Evolutionary conservation across 2,888 invertebrate genomes (phyloP).

Genomic region (Yponomeuta malinellus): DNA sequence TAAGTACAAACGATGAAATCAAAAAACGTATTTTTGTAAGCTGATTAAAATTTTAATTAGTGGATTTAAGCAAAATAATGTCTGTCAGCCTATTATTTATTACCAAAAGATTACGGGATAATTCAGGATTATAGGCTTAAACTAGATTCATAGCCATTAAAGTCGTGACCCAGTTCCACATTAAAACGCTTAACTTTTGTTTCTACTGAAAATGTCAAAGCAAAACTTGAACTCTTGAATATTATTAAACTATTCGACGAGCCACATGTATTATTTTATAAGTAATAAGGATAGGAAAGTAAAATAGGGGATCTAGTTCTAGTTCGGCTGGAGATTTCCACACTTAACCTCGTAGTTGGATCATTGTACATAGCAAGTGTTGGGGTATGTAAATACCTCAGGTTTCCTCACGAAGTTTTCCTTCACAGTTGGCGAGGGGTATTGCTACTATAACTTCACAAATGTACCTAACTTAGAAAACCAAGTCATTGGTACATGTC

Average conservation of each 20-base stretch:
- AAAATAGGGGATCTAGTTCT: neutral
- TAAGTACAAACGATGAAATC: neutral
- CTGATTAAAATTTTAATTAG: constrained; percentile 11
- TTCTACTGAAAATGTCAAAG: neutral
- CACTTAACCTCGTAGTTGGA: too few species aligned
- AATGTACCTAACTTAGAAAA: too few species aligned
- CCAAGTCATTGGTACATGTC: too few species aligned
- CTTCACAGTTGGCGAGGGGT: too few species aligned
- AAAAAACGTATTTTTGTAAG: neutral
- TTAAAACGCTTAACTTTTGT: constrained; percentile 11
- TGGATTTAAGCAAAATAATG: constrained; percentile 18
- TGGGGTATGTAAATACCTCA: too few species aligned
- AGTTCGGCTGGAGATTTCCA: too few species aligned
- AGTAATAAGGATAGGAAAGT: neutral
- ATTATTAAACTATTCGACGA: neutral
- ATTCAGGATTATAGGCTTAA: constrained; percentile 11
- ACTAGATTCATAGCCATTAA: constrained; percentile 11
- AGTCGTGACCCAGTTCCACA: constrained; percentile 11
- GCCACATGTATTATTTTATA: neutral
- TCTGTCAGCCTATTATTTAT: constrained; percentile 13
- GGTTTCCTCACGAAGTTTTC: too few species aligned
- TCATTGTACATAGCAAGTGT: too few species aligned
- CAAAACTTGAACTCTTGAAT: neutral
- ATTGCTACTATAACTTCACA: too few species aligned
- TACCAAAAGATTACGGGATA: constrained; percentile 3